Base-by-base conservation (phyloP, 2,888 invertebrate genomes). In the Cantharis nigra region DNA sequence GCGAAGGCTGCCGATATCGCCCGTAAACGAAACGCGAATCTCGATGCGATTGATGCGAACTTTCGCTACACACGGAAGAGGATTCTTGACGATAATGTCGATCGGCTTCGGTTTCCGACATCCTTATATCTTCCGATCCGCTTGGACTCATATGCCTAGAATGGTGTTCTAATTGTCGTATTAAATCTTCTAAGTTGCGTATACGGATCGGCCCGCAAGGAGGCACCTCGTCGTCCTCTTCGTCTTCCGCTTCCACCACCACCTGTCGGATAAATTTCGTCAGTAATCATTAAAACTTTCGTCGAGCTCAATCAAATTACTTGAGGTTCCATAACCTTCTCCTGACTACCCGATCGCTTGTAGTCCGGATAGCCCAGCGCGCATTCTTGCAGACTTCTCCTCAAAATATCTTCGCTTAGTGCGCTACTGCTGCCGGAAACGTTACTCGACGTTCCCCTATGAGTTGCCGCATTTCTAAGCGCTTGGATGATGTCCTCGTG, bases 401-500 rank as follows among this genome's bases (percentile, higher is more conserved):
- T 90, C 64, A 94, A 86, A 84, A 93, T 90, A 83, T 95, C 94
- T 84, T 94, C 93, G 84, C 92, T 93, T 72, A 92, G 88, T 20
- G 93, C 90, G 81, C 92, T 92, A 77, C 91, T 91, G 83, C 92
- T 92, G 71, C 92, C 92, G 18, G 92, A 92, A 33, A 93, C 92
- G 18, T 91, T 91, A 69, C 91, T 90, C 65, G 86, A 82, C 16
- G 71, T 72, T 23, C 77, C 76, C 14, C 94, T 91, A 85, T 94
- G 95, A 11, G 84, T 83, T 23, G 96, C 96, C 11, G 97, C 97
- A 82, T 93, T 95, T 82, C 96, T 93, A 83, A 97, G 89, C n/a
- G 96, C 97, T 87, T 96, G 96, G 82, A 97, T 91, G 84, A 97
- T 95, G 86, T 96, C 96, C 86, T 97, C 97, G 88, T 97, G 97